phyloP scores from a whole-genome alignment of 2,113 vertebrate genomes.

The Pluvianellus socialis region DNA sequence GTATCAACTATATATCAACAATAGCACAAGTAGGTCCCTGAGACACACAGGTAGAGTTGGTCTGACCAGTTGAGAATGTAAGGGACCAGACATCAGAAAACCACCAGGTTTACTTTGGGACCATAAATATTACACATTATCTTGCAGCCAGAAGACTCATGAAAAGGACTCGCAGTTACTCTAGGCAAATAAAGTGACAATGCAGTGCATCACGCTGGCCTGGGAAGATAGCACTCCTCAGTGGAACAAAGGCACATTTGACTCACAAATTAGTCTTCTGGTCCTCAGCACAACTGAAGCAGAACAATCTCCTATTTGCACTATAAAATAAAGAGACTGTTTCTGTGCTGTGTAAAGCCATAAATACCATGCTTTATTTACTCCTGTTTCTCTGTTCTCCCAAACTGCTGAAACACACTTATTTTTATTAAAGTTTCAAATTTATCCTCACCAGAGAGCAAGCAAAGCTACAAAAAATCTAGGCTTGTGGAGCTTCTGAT shows the following conservation, averaged over 20 bases:
- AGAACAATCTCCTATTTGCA: not conserved
- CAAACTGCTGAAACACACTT: not conserved
- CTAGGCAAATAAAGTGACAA: not conserved
- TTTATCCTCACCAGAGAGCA: not conserved
- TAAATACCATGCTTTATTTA: not conserved
- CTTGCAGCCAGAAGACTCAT: accelerated
- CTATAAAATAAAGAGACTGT: not conserved
- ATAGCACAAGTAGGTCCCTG: not conserved
- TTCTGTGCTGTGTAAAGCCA: not conserved
- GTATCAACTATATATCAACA: not conserved
- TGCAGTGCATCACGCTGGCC: accelerated
- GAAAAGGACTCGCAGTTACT: not conserved
- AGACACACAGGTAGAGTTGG: not conserved
- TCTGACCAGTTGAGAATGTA: not conserved
- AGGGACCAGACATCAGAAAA: not conserved
- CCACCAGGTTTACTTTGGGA: not conserved
- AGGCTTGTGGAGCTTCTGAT: not conserved
- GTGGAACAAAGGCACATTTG: not conserved
- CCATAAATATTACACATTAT: not conserved
- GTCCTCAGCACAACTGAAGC: not conserved
- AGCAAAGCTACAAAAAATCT: not conserved
- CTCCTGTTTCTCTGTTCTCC: not conserved
- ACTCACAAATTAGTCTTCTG: not conserved
- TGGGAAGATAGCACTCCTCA: not conserved
- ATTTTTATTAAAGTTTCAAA: not conserved